Base-by-base conservation (phyloP, 2,113 vertebrate genomes). In the Rhadina sibilatrix region DNA sequence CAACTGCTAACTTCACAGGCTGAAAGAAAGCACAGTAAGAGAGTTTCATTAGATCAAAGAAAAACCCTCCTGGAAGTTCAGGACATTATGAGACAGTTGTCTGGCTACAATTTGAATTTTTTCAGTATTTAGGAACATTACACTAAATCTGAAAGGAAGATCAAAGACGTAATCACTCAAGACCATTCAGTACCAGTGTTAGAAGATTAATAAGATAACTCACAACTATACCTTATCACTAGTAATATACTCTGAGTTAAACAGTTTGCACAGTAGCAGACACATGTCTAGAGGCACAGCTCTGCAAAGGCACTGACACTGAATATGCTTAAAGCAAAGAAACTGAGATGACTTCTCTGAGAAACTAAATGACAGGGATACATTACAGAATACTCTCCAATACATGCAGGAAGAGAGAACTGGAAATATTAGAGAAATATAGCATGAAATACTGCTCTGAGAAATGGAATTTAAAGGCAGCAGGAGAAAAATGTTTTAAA, bases 1-100 rank as follows among this genome's bases (percentile, higher is more conserved):
- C 99, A 96, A 99, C 99, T 21, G 98, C 99, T 97, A 99, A 96
- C 96, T 99, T 99, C 94, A 99, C 98, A n/a, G 99, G 98, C 99
- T 99, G 97, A 82, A 97, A 97, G 53, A 89, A 93, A 15, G 44
- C n/a, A 91, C 68, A 97, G 63, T 4, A 12, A 35, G 33, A 70
- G 25, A 49, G 20, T 46, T 65, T 37, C 6, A 54, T 96, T 63
- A 95, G 69, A 66, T 47, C n/a, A 78, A 57, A 89, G 13, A 17
- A 84, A 31, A 69, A 71, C 40, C 5, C 18, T 70, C 38, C 27
- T 13, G 1, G 24, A 76, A 60, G 13, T 28, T 80, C 15, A 75
- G 11, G 21, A 64, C 14, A 90, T 42, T 31, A 69, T 53, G 9
- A 79, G 30, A 63, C 14, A 91, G 44, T 0, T 59, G 11, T 27